Conservation (phyloP, 2,113 vertebrate species). For the Scomber colias region DNA sequence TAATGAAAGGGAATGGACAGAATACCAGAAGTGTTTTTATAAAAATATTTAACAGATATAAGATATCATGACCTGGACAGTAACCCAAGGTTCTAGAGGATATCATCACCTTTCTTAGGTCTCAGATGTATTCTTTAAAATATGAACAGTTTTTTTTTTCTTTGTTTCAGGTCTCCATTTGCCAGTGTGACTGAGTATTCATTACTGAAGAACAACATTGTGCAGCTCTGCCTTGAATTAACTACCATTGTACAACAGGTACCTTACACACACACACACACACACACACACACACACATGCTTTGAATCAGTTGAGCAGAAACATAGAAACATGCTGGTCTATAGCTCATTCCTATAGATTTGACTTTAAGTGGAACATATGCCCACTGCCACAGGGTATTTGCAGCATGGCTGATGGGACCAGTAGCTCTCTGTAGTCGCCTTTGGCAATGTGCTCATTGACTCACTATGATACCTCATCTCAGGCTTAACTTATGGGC, state of each 20-base stretch:
- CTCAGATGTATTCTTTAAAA: neutral
- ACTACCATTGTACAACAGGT: slow-evolving; percentile 97
- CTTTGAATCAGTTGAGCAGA: slow-evolving; percentile 11
- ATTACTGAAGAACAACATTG: slow-evolving; percentile 95
- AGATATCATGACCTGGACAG: neutral
- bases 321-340: slow-evolving; percentile 8
- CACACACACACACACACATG: slow-evolving; percentile 20
- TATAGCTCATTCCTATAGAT: slow-evolving; percentile 42
- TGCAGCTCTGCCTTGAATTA: slow-evolving; percentile 95
- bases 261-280: slow-evolving; percentile 24
- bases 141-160: slow-evolving; percentile 14
- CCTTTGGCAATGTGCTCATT: slow-evolving; percentile 24
- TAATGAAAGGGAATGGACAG: too few species aligned
- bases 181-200: slow-evolving; percentile 96
- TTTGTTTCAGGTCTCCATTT: slow-evolving; percentile 90
- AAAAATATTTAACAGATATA: neutral
- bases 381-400: slow-evolving; percentile 29
- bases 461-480: slow-evolving; percentile 36
- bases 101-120: neutral
- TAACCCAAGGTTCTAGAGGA: neutral
- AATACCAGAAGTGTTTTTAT: neutral
- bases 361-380: slow-evolving; percentile 36
- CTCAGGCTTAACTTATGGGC: slow-evolving; percentile 16
- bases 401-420: slow-evolving; percentile 45
- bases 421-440: slow-evolving; percentile 24